Conservation (phyloP, 2,797 vertebrate genomes). For the Brachyrhaphis roseni region DNA sequence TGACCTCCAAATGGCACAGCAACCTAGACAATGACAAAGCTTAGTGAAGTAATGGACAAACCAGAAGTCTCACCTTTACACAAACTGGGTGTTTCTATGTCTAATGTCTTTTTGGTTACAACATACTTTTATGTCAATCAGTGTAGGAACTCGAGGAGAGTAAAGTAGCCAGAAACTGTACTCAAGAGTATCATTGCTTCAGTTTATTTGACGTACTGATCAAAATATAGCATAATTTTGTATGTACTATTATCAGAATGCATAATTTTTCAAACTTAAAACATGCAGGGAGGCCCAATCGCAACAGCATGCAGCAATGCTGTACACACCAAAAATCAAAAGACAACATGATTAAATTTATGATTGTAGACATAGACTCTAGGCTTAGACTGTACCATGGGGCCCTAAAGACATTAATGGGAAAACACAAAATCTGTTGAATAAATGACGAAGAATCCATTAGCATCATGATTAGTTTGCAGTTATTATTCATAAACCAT, state of each 20-base stretch:
- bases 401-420: neutral
- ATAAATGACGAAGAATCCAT: slow-evolving; percentile 3
- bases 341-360: neutral
- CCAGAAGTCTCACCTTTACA: neutral
- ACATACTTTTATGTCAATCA: neutral
- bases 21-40: neutral
- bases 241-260: neutral
- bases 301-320: neutral
- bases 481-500: neutral
- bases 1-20: neutral
- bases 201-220: neutral
- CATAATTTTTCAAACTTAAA: neutral
- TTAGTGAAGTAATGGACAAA: neutral
- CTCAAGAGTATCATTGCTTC: neutral
- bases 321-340: neutral
- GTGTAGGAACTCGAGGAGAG: neutral
- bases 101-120: neutral
- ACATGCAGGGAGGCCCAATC: neutral
- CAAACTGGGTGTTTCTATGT: neutral
- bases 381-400: neutral
- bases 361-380: neutral
- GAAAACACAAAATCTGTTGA: neutral
- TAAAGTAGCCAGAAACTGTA: neutral
- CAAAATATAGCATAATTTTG: neutral
- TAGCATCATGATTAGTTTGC: neutral